A percentile compares a stretch with the other conserved stretches of the same genome.
Conservation (phyloP, 2,113 vertebrate species). For the mouse (Mus musculus) region GRCm39 chr8:46462501-46463000, state of each 20-base stretch:
- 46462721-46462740: not conserved
- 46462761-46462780: not conserved
- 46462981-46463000: not conserved
- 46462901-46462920: not conserved
- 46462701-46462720: not conserved
- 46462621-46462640: not conserved
- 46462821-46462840: not conserved
- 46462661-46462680: not conserved
- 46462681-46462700: not conserved
- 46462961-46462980: too few relatives aligned
- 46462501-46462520: not conserved
- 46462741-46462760: not conserved
- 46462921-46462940: not conserved
- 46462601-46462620: slow-evolving; percentile 8
- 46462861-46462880: not conserved
- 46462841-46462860: too few relatives aligned
- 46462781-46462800: not conserved
- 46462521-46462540: not conserved
- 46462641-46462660: not conserved
- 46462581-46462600: not conserved
- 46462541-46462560: not conserved
- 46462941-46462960: not conserved
- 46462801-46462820: not conserved
- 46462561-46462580: not conserved
- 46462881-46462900: not conserved